Evolutionary conservation across 2,113 vertebrate genomes (phyloP), one percentile per base, ranked within the genome.

Genomic region (Podarcis muralis): DNA sequence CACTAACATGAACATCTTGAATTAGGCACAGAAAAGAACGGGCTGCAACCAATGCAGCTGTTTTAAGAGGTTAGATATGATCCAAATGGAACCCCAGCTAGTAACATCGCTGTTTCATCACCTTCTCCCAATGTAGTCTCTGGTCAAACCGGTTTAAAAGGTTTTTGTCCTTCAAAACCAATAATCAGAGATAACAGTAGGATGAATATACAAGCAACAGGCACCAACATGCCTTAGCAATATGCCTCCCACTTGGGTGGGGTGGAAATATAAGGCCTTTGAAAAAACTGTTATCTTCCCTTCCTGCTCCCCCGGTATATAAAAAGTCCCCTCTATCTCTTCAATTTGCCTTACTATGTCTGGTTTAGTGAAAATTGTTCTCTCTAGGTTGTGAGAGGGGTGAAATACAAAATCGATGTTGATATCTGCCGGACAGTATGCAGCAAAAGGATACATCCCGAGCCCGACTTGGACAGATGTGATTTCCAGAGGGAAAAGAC

Each of bases 381-480:
- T 53, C n/a, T 78, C n/a, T 86, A 96, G 96, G 75, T 96, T 68
- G 95, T 96, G 20, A 96, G 93, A 86, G 96, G 96, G n/a, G 81
- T 96, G 86, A 96, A 95, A 79, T 96, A 95, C 30, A 92, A 93
- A 92, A 86, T 96, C 2, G 53, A 92, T 18, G 1, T 93, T 20
- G 84, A 95, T 30, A 94, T 96, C 1, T 1, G 90, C 43, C 93
- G 95, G 88, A 96, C 96, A 0, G 91, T 62, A 7, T 96, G 96
- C 92, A 93, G 53, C 66, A 96, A 96, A 86, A 94, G 20, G 4
- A 3, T 23, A 1, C 87, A 92, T 2, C 13, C 48, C 12, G 48
- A 53, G 48, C 48, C 71, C 0, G 27, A 15, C 11, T 91, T 96
- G 88, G 96, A 96, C 62, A 6, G 86, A 40, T 96, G 96, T 65